Base-by-base conservation (phyloP, 2,113 vertebrate genomes). In the Onychorhynchus coronatus region DNA sequence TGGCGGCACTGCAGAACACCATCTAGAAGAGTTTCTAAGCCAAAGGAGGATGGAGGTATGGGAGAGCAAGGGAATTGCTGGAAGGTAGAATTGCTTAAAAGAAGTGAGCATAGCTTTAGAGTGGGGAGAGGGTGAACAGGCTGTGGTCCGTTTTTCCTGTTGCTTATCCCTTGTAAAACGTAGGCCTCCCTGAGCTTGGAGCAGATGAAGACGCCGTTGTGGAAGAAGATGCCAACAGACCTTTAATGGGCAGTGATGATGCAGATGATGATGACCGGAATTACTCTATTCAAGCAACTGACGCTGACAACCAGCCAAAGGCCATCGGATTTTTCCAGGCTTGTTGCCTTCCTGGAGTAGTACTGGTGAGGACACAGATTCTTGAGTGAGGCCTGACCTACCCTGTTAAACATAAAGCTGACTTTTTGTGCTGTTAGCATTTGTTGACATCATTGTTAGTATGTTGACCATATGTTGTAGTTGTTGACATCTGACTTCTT, bases 311-410 rank as follows among this genome's bases (percentile, higher is more conserved):
- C 33, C 85, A 97, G 8, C 95, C 93, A 56, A 95, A 93, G 46
- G 98, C 99, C 28, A 98, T 99, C 56, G 97, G 99, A 74, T 99
- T 99, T 90, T 94, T 97, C 75, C 98, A 99, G 97, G 99, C 99
- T 18, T 99, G 99, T 96, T 98, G 98, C 78, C 98, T 99, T 58
- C 99, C 99, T 1, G 99, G 99, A 37, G 99, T 99, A 37, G 89
- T 99, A 17, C 98, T 98, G 89, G 99, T 99, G 93, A 99, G 99
- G 27, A 56, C 61, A 37, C 35, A 19, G 35, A 63, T 77, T 92
- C 33, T 44, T 91, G 14, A 96, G 18, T 50, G 68, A 62, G 23
- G 76, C 46, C 41, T 79, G 58, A 49, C 41, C 53, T 68, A 11
- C 0, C 0, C 33, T 80, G 52, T 89, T 87, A n/a, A 81, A 78